Percentiles rank a stretch among this genome's conserved stretches.
phyloP scores from a whole-genome alignment of 2,113 vertebrate genomes.

The Lagenorhynchus albirostris region DNA sequence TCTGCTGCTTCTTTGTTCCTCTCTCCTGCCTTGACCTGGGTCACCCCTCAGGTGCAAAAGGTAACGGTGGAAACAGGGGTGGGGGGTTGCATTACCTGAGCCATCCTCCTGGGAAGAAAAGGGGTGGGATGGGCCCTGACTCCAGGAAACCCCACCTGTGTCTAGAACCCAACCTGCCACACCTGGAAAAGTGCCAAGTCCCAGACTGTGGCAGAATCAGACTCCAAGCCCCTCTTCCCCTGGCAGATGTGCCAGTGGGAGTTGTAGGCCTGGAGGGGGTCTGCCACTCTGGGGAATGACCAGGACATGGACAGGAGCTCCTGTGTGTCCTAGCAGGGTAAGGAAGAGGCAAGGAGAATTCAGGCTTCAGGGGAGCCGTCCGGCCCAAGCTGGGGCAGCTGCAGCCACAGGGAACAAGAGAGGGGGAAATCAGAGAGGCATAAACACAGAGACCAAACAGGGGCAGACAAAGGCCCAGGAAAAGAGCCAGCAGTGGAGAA shows the following conservation, averaged over 20 bases:
- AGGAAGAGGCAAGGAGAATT: not conserved
- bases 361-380: not conserved
- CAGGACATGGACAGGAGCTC: not conserved
- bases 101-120: not conserved
- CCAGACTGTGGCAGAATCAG: not conserved
- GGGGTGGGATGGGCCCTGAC: not conserved
- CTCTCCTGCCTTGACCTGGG: not conserved
- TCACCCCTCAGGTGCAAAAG: slow-evolving; percentile 25
- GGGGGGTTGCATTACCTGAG: not conserved
- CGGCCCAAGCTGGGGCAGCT: not conserved
- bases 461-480: slow-evolving; percentile 42
- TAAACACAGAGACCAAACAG: not conserved
- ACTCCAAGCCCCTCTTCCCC: not conserved
- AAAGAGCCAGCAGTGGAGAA: not conserved
- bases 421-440: not conserved
- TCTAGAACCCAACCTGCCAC: not conserved
- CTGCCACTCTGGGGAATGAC: not conserved
- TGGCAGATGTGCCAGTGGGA: not conserved
- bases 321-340: not conserved
- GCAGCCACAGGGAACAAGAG: not conserved
- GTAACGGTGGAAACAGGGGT: not conserved
- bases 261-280: not conserved
- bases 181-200: not conserved
- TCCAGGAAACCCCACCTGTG: not conserved
- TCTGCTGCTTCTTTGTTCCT: slow-evolving; percentile 28